phyloP scores from a whole-genome alignment of 2,888 invertebrate genomes.

The Acanthococcus lagerstroemiae region DNA sequence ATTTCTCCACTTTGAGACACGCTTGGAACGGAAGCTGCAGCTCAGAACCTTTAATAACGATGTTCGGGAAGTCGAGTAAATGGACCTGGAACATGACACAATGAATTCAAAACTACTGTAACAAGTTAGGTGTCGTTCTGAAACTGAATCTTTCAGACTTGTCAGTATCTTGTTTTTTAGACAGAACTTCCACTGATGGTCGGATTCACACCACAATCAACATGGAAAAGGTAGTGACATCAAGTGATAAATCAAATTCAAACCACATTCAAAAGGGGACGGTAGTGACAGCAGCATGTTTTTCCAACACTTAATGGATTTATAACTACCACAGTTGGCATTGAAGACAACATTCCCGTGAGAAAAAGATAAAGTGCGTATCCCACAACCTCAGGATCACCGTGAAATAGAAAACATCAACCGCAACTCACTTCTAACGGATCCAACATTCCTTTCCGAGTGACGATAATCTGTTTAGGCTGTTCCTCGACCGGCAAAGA shows the following conservation, averaged over 20 bases:
- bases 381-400: too few species aligned
- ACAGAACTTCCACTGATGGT: too few species aligned
- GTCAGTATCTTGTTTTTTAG: too few species aligned
- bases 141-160: too few species aligned
- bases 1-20: slow-evolving; percentile 96
- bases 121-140: background rate
- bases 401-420: too few species aligned
- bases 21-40: slow-evolving; percentile 98
- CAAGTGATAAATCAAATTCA: background rate
- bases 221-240: background rate
- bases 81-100: slow-evolving; percentile 56
- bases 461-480: slow-evolving; percentile 99
- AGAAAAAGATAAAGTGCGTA: too few species aligned
- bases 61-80: slow-evolving; percentile 99
- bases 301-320: too few species aligned
- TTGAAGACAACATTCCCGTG: too few species aligned
- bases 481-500: slow-evolving; percentile 99
- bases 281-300: background rate
- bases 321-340: too few species aligned
- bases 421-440: slow-evolving; percentile 76
- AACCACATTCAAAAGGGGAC: background rate
- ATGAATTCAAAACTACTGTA: slow-evolving; percentile 1
- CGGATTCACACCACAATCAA: too few species aligned
- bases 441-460: slow-evolving; percentile 99
- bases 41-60: slow-evolving; percentile 98